These are phyloP conservation scores for Drosophila willistoni DNA, from an alignment of 1,140 invertebrate genomes.

Conservation along the genomic window DNA sequence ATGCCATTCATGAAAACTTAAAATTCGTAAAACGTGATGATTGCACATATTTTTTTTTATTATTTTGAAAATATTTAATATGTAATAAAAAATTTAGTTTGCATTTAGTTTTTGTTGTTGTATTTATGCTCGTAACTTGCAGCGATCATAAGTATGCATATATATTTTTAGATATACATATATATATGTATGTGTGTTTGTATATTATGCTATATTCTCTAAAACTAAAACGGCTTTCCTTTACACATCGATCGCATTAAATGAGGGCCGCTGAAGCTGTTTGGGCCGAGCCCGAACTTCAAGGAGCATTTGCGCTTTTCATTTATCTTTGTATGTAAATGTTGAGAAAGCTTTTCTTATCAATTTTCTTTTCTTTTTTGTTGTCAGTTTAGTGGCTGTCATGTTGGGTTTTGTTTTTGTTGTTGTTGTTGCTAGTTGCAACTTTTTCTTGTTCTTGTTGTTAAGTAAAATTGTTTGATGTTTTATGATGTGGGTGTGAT, in stretches of 20 bases:
- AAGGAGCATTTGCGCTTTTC: slow-evolving; percentile 35
- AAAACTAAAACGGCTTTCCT: slow-evolving; percentile 62
- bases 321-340: background rate
- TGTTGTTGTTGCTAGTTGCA: slow-evolving; percentile 19
- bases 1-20: background rate
- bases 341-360: slow-evolving; percentile 17
- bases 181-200: background rate
- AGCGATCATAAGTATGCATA: slow-evolving; percentile 2
- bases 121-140: slow-evolving; percentile 9
- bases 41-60: slow-evolving; percentile 9
- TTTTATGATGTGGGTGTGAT: background rate
- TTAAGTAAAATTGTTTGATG: slow-evolving; percentile 54
- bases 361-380: background rate
- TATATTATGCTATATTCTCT: slow-evolving; percentile 51
- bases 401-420: slow-evolving; percentile 34
- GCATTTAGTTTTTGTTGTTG: slow-evolving; percentile 43
- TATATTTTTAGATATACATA: slow-evolving; percentile 2
- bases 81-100: slow-evolving; percentile 10
- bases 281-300: slow-evolving; percentile 33
- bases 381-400: slow-evolving; percentile 52
- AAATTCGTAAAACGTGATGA: background rate
- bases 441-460: slow-evolving; percentile 34
- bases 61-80: slow-evolving; percentile 2
- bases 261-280: slow-evolving; percentile 27
- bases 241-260: slow-evolving; percentile 12